These are phyloP conservation scores for Aurelia sp. DNA, from an alignment of 30 jellyfish, hydroid and myxozoan species.

Conservation along the genomic window DNA sequence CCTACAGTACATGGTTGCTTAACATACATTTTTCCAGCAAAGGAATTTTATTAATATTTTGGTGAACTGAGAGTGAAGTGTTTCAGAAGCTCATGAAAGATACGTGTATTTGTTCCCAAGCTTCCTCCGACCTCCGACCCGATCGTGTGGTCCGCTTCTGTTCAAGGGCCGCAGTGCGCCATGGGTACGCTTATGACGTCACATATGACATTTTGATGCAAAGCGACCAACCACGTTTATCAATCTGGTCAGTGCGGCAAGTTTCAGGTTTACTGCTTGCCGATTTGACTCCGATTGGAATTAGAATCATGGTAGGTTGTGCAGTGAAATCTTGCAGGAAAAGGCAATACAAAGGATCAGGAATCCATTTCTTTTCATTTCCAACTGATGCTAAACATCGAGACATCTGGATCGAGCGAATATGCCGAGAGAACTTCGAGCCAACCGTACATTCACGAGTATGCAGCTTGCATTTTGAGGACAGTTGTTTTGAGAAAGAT, in stretches of 20 bases:
- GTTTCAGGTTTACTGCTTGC: no score
- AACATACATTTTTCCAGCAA: no score
- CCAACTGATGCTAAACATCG: conserved; percentile 65
- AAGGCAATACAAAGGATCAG: conserved; percentile 69
- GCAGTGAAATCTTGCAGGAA: conserved; percentile 66
- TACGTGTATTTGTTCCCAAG: no score
- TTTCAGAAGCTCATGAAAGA: no score
- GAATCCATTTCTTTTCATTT: conserved; percentile 73
- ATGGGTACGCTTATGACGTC: conserved; percentile 59
- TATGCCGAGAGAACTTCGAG: conserved; percentile 33
- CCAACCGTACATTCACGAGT: conserved; percentile 75
- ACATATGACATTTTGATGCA: conserved; percentile 63
- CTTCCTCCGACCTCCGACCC: no score
- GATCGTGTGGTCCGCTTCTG: no score
- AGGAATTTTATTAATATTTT: no score
- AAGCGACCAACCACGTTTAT: background rate
- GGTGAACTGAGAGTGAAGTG: no score
- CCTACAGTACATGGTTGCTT: no score
- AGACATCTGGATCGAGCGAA: conserved; percentile 45
- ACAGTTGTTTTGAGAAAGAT: conserved; percentile 66
- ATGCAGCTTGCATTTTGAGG: conserved; percentile 74
- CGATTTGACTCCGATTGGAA: no score
- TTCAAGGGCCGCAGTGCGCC: conserved; percentile 8
- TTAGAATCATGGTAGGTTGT: conserved; percentile 66
- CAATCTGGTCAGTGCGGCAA: no score